These are phyloP conservation scores for Coelopa frigida DNA, from an alignment of 1,140 invertebrate genomes.

Conservation along the genomic window DNA sequence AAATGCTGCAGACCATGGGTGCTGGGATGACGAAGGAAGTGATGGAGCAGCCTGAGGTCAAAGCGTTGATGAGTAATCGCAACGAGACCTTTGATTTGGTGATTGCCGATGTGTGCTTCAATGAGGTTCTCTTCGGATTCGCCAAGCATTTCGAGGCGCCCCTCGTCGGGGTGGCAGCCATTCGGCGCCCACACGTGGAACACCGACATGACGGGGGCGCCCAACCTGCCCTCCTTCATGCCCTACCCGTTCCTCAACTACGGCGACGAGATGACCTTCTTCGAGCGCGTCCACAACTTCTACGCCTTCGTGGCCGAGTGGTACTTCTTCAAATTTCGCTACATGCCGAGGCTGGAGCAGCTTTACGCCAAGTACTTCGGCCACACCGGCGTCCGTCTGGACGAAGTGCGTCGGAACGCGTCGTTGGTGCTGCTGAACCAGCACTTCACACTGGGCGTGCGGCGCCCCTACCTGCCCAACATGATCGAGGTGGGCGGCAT, in stretches of 20 bases:
- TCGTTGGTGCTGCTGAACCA: slow-evolving; percentile 52
- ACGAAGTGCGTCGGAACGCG: slow-evolving; percentile 41
- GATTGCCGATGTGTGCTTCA: slow-evolving; percentile 31
- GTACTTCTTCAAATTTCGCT: slow-evolving; percentile 16
- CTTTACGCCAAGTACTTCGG: slow-evolving; percentile 43
- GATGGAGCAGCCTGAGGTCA: no score
- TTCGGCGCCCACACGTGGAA: slow-evolving; percentile 33
- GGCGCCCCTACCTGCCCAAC: slow-evolving; percentile 50
- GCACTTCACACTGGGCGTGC: slow-evolving; percentile 49
- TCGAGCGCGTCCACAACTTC: slow-evolving; percentile 44
- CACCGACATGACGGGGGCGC: slow-evolving; percentile 32
- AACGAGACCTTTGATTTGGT: slow-evolving; percentile 32
- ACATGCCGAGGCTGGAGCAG: slow-evolving; percentile 32
- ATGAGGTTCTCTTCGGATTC: slow-evolving; percentile 33
- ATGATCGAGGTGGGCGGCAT: slow-evolving; percentile 47
- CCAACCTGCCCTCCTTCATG: slow-evolving; percentile 37
- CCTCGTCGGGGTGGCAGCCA: slow-evolving; percentile 32
- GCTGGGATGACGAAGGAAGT: no score
- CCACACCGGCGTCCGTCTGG: slow-evolving; percentile 12
- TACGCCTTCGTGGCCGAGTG: slow-evolving; percentile 17
- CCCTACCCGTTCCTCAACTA: slow-evolving; percentile 32
- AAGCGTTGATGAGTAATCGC: no score
- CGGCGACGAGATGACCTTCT: slow-evolving; percentile 43
- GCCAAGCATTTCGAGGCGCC: slow-evolving; percentile 32
- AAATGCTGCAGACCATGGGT: no score